Percentiles rank a stretch among this genome's conserved stretches.
Evolutionary conservation across 2,113 vertebrate genomes (phyloP).

Genomic region (Campylomormyrus tamandua): DNA sequence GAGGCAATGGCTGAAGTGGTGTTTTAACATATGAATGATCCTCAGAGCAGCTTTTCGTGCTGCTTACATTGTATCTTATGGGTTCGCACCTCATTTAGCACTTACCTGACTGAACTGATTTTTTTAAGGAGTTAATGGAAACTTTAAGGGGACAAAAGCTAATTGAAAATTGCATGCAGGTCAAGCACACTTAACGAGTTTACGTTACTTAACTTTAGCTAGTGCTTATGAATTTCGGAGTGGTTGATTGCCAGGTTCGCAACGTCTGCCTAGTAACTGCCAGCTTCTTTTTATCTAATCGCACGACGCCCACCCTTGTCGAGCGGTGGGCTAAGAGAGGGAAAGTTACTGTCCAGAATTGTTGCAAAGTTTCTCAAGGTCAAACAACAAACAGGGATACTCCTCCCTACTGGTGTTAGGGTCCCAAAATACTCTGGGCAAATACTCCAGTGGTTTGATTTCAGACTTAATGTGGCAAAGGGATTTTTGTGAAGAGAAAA

Average conservation of each 20-base stretch:
- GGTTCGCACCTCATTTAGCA: constrained; percentile 41
- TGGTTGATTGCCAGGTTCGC: constrained; percentile 60
- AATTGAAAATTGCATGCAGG: constrained; percentile 66
- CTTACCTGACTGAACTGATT: constrained; percentile 58
- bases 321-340: neutral
- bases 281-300: constrained; percentile 48
- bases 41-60: neutral
- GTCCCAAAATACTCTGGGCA: neutral
- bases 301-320: neutral
- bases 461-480: neutral
- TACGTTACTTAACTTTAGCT: constrained; percentile 56
- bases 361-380: neutral
- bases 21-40: neutral
- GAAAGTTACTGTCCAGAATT: neutral
- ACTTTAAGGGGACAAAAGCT: constrained; percentile 61
- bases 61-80: neutral
- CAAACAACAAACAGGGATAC: neutral
- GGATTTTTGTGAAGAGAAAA: neutral
- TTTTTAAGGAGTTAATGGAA: constrained; percentile 61
- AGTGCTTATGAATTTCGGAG: constrained; percentile 51
- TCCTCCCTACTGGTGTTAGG: neutral
- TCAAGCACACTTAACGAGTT: constrained; percentile 66
- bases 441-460: neutral
- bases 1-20: neutral
- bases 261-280: constrained; percentile 56